Base-by-base conservation (phyloP, 1,140 invertebrate species). In the Phymorhynchus buccinoides region DNA sequence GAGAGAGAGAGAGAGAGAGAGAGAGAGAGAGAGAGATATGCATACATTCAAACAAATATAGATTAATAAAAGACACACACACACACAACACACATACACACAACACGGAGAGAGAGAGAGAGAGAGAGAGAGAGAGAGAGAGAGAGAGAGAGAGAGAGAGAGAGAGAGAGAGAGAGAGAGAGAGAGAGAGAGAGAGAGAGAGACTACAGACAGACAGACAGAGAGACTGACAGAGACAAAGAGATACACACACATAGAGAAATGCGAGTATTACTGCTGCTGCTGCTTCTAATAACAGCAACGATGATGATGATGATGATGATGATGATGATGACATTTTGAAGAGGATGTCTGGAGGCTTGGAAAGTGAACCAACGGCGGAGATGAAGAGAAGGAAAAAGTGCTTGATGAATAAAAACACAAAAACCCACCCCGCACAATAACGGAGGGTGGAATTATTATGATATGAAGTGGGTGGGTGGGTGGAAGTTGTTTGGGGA, bases 171-270 rank as follows among this genome's bases (percentile, higher is more conserved):
- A 27, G 27, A 27, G 27, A 27, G n/a, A 27, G 27, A 27, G 66
- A 27, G 66, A n/a, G 27, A 32, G 66, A 73, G 71, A 73, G 71
- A 73, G 71, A 73, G 71, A 73, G 71, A 35, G 71, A 35, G 71
- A 35, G 56, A 27, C 6, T 6, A 48, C 18, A 27, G 22, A 62
- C 18, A 62, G 56, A 62, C 18, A 62, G 56, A 62, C 30, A 73
- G 71, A 73, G 71, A 73, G 71, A 73, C 6, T 22, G 30, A 68
- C 9, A 68, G 6, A 32, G 32, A 68, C 9, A 68, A 27, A 27
- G 32, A 68, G 66, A 68, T 6, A 68, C 22, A 27, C 7, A 68
- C 7, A 68, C 9, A 68, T 7, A 68, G 66, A 68, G 66, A 68
- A 7, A 27, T 7, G 66, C 7, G 66, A 48, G 44, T 9, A 18